Evolutionary conservation across 53 echinoderm and acorn worm genomes (phyloP).

Genomic region (Hippasteria phrygiana): DNA sequence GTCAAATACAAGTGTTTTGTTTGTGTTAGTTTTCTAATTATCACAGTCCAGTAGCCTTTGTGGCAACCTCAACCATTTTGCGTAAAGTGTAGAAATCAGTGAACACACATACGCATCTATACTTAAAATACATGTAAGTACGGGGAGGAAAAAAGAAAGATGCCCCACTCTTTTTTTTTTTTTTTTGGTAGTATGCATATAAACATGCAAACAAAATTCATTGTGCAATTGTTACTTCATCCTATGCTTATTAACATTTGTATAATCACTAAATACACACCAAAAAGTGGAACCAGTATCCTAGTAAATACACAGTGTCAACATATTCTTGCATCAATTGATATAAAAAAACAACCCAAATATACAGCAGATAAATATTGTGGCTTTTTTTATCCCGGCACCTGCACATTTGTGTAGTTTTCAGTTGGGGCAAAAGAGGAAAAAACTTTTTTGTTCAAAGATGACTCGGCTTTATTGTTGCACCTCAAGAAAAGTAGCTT

Average conservation of each 20-base stretch:
- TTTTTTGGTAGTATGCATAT: too few species aligned
- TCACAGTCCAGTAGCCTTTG: background rate
- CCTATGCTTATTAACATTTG: background rate
- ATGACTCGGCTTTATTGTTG: constrained; percentile 26
- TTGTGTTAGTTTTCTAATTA: background rate
- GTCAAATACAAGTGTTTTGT: background rate
- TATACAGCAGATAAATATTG: background rate
- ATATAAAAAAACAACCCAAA: background rate
- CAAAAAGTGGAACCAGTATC: background rate
- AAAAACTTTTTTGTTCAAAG: constrained; percentile 17
- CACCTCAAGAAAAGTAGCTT: background rate
- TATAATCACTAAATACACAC: background rate
- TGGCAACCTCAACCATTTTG: too few species aligned
- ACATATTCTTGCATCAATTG: background rate
- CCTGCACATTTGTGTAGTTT: background rate
- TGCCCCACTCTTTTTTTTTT: too few species aligned
- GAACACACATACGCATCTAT: too few species aligned
- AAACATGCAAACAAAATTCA: too few species aligned
- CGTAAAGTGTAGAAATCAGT: too few species aligned
- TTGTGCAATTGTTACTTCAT: background rate
- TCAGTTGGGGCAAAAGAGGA: too few species aligned
- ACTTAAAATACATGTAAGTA: too few species aligned
- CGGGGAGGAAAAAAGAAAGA: too few species aligned
- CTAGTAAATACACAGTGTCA: background rate
- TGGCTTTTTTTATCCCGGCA: background rate